Base-by-base conservation (phyloP, 2,888 invertebrate species). In the Esperia sulphurella region DNA sequence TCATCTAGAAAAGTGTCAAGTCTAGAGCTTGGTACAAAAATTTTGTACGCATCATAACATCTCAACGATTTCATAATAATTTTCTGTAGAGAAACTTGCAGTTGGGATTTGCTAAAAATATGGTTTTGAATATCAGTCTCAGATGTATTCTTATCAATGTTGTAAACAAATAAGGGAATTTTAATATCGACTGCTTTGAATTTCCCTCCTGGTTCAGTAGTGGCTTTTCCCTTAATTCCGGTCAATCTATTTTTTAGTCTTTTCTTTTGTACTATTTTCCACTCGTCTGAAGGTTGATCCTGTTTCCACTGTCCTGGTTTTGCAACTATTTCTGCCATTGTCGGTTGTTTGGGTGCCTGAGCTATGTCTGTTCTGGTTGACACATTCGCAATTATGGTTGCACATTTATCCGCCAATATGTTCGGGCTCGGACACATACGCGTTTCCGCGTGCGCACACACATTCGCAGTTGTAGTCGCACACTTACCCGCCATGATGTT, bases 1-100 rank as follows among this genome's bases (percentile, higher is more conserved):
- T 43, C 47, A 42, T 58, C 41, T 8, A 58, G 31, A 33, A 49
- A 58, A 9, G 6, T 12, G 41, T 4, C 8, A 49, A 8, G 1
- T 29, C 31, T 42, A 3, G 30, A 7, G 1, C 6, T 8, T 1
- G 42, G 13, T 8, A 42, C 42, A 13, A 42, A 42, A 3, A 42
- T 1, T 9, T 42, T 42, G 12, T 42, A 42, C 1, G 42, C 30
- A 7, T 57, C 50, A 30, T 58, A 41, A 6, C n/a, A 10, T n/a
- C n/a, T 35, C 10, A 1, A 1, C 6, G 1, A 3, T 6, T 35
- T 35, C 35, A 35, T 35, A 2, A 3, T 35, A n/a, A n/a, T 35
- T n/a, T 35, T n/a, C n/a, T n/a, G n/a, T 6, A 35, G n/a, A 6
- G 8, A 1, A 10, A 35, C n/a, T 10, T 3, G 10, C n/a, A n/a